Percentiles rank a stretch among this genome's conserved stretches.
These are phyloP conservation scores for Chinchilla lanigera DNA, from an alignment of 2,113 vertebrate genomes.

Conservation along the genomic window DNA sequence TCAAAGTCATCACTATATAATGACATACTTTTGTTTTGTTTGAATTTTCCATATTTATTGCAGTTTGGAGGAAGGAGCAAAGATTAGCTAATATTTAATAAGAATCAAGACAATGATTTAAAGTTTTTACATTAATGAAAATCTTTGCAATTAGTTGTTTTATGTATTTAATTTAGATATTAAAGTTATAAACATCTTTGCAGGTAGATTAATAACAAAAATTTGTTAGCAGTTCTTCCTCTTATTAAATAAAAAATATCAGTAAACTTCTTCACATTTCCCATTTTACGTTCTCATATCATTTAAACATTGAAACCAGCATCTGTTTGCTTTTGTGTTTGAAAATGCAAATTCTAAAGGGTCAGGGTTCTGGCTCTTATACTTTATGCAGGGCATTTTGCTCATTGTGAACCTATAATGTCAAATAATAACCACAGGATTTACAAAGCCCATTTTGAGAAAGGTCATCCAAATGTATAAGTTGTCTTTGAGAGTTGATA, in stretches of 20 bases:
- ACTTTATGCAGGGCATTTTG: conserved; percentile 68
- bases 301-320: conserved; percentile 43
- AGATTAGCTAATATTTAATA: conserved; percentile 46
- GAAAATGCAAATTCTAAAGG: conserved; percentile 73
- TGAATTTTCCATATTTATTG: background rate
- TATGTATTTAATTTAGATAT: background rate
- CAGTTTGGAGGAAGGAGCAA: background rate
- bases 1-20: background rate
- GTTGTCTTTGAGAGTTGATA: conserved; percentile 67
- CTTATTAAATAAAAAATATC: conserved; percentile 18
- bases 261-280: conserved; percentile 50
- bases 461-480: conserved; percentile 79
- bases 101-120: conserved; percentile 17
- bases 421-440: conserved; percentile 77
- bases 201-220: background rate
- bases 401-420: conserved; percentile 60
- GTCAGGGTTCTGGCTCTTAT: conserved; percentile 7
- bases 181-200: conserved; percentile 26
- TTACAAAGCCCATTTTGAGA: conserved; percentile 74
- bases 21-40: conserved; percentile 10
- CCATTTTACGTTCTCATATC: conserved; percentile 42
- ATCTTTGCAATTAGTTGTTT: conserved; percentile 20
- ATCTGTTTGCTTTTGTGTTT: conserved; percentile 76
- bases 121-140: conserved; percentile 52
- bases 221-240: conserved; percentile 14